Evolutionary conservation across 2,113 vertebrate species (phyloP).

Genomic region (Cyphomyrus plagiostoma): DNA sequence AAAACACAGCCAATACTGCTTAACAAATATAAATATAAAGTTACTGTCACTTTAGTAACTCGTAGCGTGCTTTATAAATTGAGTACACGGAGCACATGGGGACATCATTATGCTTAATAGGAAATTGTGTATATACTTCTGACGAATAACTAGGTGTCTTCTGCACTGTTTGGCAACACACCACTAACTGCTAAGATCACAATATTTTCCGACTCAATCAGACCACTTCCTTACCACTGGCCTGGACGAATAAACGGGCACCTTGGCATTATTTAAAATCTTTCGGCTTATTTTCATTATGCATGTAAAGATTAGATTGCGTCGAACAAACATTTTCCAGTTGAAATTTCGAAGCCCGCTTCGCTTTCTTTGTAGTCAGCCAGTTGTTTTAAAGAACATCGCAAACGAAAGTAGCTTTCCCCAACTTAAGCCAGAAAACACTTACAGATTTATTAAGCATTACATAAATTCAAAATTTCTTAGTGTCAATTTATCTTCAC

Average conservation of each 20-base stretch:
- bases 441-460: not conserved
- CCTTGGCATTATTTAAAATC: not conserved
- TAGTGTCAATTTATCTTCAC: not conserved
- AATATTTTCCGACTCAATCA: not conserved
- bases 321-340: not conserved
- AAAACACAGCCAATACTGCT: not conserved
- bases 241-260: not conserved
- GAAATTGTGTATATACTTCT: not conserved
- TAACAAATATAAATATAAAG: not conserved
- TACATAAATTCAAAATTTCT: not conserved
- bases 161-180: not conserved
- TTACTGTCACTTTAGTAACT: not conserved
- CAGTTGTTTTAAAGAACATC: not conserved
- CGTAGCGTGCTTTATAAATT: not conserved
- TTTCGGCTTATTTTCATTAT: not conserved
- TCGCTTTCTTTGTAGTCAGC: not conserved
- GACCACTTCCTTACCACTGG: not conserved
- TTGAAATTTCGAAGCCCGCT: not conserved
- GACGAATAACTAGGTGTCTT: not conserved
- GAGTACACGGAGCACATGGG: not conserved
- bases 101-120: not conserved
- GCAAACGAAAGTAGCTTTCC: not conserved
- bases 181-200: not conserved
- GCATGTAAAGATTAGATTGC: not conserved
- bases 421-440: not conserved